Evolutionary conservation across 1,140 invertebrate genomes (phyloP).

Genomic region (Eulimnadia texana): DNA sequence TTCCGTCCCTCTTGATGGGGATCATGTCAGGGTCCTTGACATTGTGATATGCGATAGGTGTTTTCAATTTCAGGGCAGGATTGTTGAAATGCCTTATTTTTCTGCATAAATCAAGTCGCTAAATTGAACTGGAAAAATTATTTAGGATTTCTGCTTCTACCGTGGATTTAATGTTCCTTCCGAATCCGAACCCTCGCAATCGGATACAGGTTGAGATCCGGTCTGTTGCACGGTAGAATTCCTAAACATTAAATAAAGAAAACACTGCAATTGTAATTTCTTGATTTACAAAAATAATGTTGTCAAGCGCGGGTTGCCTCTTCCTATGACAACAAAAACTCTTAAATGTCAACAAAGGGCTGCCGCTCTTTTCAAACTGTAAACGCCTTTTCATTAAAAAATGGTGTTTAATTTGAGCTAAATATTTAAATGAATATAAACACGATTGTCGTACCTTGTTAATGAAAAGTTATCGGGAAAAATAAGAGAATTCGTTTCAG

Average conservation of each 20-base stretch:
- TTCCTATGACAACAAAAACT: not conserved
- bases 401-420: not conserved
- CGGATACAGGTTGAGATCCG: not conserved
- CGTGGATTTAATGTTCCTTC: not conserved
- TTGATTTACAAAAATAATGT: no score
- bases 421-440: not conserved
- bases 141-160: not conserved
- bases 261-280: no score
- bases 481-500: not conserved
- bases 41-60: conserved; percentile 61
- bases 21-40: conserved; percentile 61
- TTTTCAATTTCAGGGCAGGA: conserved; percentile 56
- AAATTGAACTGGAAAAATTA: not conserved
- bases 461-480: not conserved
- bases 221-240: not conserved
- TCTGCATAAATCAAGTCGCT: conserved; percentile 10
- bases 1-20: conserved; percentile 64
- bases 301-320: not conserved
- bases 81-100: conserved; percentile 62
- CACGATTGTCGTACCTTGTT: not conserved
- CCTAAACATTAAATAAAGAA: not conserved
- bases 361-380: not conserved
- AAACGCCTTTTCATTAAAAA: not conserved
- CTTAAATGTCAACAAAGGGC: not conserved
- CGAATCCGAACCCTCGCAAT: not conserved